Base-by-base conservation (phyloP, 2,113 vertebrate species). In the Fregetta grallaria region DNA sequence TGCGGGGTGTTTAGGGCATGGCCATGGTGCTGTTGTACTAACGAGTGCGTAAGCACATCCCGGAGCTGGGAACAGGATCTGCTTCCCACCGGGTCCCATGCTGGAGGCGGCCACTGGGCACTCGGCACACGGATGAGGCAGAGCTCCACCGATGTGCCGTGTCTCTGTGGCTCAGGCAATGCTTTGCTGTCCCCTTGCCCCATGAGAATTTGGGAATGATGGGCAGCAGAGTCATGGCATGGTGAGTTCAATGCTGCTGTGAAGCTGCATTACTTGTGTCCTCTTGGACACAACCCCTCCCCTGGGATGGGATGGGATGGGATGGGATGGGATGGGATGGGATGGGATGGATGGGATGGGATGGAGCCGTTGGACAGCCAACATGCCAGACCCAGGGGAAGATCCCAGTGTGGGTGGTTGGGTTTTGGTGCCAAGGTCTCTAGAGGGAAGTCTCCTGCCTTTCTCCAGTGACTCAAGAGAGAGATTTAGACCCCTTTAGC, bases 341-440 rank as follows among this genome's bases (percentile, higher is more conserved):
- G 38, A 44, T 26, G 27, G 38, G 14, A 27, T n/a, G n/a, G n/a
- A 17, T 17, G 9, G 18, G 14, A 27, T n/a, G 30, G 34, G 36
- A 21, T 61, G 62, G 23, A 19, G 40, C 42, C 13, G 6, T 44
- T 45, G 44, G 44, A 45, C 17, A 16, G 44, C 16, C 44, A 45
- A 45, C 44, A 16, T 36, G n/a, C 47, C 53, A 38, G 30, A 30
- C 25, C 34, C 47, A 34, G 26, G 18, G 47, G 14, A 72, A 12
- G 9, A 47, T 34, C 63, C 26, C 0, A 0, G 5, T 9, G 11
- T 2, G 11, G 9, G 9, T 4, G 1, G 29, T 9, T 42, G 42
- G 52, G 21, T 7, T 58, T 38, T 49, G 29, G 16, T 15, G 70
- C 49, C 30, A 11, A 23, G 15, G 13, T 63, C 12, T 16, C 25